Evolutionary conservation across 2,113 vertebrate species (phyloP).

Genomic region (Panurus biarmicus): DNA sequence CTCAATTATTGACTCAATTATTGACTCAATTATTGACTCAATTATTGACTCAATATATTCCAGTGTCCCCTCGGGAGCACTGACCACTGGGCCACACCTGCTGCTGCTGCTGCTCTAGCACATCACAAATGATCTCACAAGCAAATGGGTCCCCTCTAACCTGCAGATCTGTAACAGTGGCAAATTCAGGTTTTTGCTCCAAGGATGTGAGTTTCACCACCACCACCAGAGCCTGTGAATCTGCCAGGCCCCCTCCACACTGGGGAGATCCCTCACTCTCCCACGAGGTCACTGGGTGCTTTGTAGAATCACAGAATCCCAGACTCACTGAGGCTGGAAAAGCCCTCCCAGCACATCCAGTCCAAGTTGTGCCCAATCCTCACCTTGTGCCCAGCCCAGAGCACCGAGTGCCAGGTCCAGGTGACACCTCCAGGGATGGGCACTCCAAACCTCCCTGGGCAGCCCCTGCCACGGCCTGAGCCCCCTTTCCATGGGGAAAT

Average conservation of each 20-base stretch:
- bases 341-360: accelerated
- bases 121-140: not conserved
- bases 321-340: not conserved
- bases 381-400: not conserved
- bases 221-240: too few relatives aligned
- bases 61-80: not conserved
- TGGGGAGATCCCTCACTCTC: too few relatives aligned
- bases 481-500: not conserved
- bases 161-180: not conserved
- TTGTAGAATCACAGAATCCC: accelerated
- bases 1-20: not conserved
- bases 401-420: not conserved
- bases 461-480: accelerated
- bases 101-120: not conserved
- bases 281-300: not conserved
- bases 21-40: too few relatives aligned
- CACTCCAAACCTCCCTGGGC: not conserved
- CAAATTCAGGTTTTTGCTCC: not conserved
- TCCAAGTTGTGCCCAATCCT: not conserved
- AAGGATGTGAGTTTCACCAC: not conserved
- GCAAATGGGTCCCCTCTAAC: not conserved
- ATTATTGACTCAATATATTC: not conserved
- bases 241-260: not conserved
- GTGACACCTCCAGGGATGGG: not conserved
- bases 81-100: not conserved